Percentiles rank a stretch among this genome's conserved stretches.
Evolutionary conservation across 2,113 vertebrate species (phyloP).

Genomic region (Forbesichthys papilliferus): DNA sequence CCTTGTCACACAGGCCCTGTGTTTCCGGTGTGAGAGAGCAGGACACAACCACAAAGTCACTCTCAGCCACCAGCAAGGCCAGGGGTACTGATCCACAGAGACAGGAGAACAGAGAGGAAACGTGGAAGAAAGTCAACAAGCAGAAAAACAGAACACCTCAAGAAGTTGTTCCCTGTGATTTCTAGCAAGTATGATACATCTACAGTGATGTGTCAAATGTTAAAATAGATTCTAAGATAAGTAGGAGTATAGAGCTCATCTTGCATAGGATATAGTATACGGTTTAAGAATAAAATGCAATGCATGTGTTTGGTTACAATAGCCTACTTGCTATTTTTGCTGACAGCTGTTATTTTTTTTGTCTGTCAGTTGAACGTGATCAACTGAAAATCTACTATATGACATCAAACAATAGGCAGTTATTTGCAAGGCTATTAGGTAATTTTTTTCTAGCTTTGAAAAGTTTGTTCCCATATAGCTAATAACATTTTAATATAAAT

Average conservation of each 20-base stretch:
- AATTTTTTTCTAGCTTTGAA: background rate
- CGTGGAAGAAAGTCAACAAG: background rate
- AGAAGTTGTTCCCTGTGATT: too few species aligned
- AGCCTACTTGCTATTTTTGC: too few species aligned
- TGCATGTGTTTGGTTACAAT: too few species aligned
- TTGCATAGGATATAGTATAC: too few species aligned
- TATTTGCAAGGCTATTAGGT: background rate
- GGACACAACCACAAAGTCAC: slow-evolving; percentile 62
- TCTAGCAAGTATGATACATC: too few species aligned
- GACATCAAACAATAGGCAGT: background rate
- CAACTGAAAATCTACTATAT: background rate
- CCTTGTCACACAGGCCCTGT: slow-evolving; percentile 58
- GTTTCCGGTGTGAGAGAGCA: slow-evolving; percentile 70
- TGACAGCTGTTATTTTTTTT: too few species aligned
- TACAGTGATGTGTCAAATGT: too few species aligned
- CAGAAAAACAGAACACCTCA: too few species aligned
- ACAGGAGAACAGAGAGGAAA: background rate
- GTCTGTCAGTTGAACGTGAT: background rate
- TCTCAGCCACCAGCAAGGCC: slow-evolving; percentile 61
- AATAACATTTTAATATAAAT: background rate
- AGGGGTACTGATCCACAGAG: slow-evolving; percentile 57
- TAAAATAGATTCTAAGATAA: too few species aligned
- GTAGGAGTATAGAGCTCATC: too few species aligned
- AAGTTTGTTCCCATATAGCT: background rate
- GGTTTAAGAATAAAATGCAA: too few species aligned